Base-by-base conservation (phyloP, 1,140 invertebrate genomes). In the Drosophila pseudoananassae region DNA sequence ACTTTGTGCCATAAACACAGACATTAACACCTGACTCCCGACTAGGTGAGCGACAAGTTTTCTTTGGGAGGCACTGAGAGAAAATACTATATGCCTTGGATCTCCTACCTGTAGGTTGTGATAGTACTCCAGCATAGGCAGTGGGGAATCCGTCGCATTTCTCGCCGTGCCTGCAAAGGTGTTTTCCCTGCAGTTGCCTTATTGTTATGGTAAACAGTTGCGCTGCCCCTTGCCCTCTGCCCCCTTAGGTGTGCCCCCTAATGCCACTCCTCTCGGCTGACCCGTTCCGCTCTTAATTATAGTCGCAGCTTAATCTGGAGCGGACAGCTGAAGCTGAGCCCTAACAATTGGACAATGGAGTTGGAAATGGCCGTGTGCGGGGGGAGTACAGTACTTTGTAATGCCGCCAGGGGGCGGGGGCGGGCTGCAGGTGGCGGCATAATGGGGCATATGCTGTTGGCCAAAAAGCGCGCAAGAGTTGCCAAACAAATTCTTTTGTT, bases 401-500 rank as follows among this genome's bases (percentile, higher is more conserved):
- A 76, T 78, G 74, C 82, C 66, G 66, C 66, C 66, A 33, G 63
- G 9, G 33, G 45, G 40, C 20, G 6, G 10, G 23, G 49, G 58
- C 31, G 25, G 50, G 33, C n/a, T 15, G 40, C 59, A 69, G 63
- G 63, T 64, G 70, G 60, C 29, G 20, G 54, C 38, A 50, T 69
- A 55, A 68, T 68, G 45, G 56, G 47, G 33, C 40, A 38, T 47
- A 36, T 47, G 40, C 76, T 85, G 81, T 84, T 84, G 81, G 81
- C 81, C 81, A 84, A 84, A 84, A 85, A 63, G 80, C 72, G 65
- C 78, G 20, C 75, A 64, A 73, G 78, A 87, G 83, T 88, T 88
- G 83, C 83, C 83, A 90, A 90, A 90, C 85, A 90, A 90, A 90
- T 90, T 90, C 85, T 90, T 90, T 90, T 90, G 85, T 90, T 88